phyloP scores from a whole-genome alignment of 2,113 vertebrate species.

The Psophia crepitans region DNA sequence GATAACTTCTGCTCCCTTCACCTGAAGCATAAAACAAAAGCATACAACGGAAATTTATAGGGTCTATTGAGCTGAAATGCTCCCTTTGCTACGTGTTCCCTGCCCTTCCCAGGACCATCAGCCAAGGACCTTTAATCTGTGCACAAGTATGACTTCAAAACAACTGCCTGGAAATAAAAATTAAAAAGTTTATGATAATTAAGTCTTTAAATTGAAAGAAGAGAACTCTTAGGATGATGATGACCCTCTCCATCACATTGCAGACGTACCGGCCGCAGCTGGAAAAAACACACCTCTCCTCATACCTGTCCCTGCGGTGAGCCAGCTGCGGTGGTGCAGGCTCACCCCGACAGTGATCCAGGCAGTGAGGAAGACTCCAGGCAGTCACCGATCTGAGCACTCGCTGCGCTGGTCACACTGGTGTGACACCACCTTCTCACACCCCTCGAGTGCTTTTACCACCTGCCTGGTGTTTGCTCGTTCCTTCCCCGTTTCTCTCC shows the following conservation, averaged over 20 bases:
- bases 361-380: not conserved
- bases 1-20: not conserved
- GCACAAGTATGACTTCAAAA: not conserved
- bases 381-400: fast-evolving
- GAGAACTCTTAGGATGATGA: not conserved
- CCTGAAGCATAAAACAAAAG: not conserved
- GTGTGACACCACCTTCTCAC: fast-evolving
- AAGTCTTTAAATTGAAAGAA: not conserved
- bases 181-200: not conserved
- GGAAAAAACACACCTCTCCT: fast-evolving
- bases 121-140: not conserved
- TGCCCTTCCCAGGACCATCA: not conserved
- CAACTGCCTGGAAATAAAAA: not conserved
- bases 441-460: fast-evolving
- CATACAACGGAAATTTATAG: not conserved
- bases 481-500: not conserved
- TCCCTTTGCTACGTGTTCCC: not conserved
- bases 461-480: fast-evolving
- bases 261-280: not conserved
- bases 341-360: fast-evolving
- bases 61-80: not conserved
- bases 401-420: fast-evolving
- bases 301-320: fast-evolving
- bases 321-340: fast-evolving
- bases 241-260: fast-evolving